Evolutionary conservation across 2,113 vertebrate species (phyloP).

Genomic region (Meles meles): DNA sequence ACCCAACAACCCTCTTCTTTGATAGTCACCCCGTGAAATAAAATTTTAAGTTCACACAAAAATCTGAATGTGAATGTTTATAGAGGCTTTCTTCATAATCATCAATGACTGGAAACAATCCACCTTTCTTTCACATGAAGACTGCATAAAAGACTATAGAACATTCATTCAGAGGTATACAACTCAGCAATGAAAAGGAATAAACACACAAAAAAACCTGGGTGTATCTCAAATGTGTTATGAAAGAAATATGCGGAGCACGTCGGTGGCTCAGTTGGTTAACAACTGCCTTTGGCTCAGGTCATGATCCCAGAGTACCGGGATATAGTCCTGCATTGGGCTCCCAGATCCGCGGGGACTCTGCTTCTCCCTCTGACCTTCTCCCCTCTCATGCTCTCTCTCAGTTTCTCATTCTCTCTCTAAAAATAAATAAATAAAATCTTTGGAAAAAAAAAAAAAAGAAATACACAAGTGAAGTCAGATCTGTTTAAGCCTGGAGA

Average conservation of each 20-base stretch:
- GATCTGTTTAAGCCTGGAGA: too few relatives aligned
- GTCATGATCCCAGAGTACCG: too few relatives aligned
- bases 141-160: background rate
- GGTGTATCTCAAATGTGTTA: background rate
- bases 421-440: too few relatives aligned
- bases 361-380: too few relatives aligned
- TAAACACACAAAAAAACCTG: background rate
- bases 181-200: background rate
- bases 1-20: background rate
- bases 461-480: background rate
- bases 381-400: too few relatives aligned
- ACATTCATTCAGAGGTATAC: background rate
- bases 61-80: background rate
- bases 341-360: too few relatives aligned
- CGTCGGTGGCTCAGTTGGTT: too few relatives aligned
- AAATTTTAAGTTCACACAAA: background rate
- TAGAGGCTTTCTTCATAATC: background rate
- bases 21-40: background rate
- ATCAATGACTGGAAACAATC: background rate
- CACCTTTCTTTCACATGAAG: background rate
- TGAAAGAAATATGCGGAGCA: background rate
- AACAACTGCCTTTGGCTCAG: too few relatives aligned
- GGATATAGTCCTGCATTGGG: fast-evolving
- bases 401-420: too few relatives aligned
- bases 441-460: background rate